Conservation (phyloP, 35 echinoderm and acorn worm species). For the Eucidaris tribuloides region DNA sequence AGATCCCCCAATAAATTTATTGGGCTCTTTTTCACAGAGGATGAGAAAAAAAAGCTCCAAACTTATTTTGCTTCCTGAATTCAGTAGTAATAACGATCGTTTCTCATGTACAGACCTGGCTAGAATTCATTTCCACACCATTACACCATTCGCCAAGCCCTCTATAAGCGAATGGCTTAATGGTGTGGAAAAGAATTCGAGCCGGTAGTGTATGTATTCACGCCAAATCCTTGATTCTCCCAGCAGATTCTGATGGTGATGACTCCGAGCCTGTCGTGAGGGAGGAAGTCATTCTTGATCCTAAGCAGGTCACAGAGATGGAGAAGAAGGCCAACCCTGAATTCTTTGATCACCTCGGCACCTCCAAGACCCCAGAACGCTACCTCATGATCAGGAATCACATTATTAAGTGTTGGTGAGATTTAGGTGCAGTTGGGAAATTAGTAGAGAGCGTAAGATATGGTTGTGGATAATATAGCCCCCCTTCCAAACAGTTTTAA, state of each 20-base stretch:
- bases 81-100: neutral
- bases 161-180: too few species aligned
- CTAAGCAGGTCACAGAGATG: neutral
- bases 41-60: neutral
- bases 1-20: too few species aligned
- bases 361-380: slow-evolving; percentile 44
- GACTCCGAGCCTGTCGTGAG: neutral
- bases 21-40: neutral
- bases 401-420: slow-evolving; percentile 54
- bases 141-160: too few species aligned
- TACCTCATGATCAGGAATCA: slow-evolving; percentile 71
- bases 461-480: too few species aligned
- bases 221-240: neutral
- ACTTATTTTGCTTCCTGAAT: neutral
- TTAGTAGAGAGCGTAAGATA: too few species aligned
- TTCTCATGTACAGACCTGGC: too few species aligned
- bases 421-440: too few species aligned
- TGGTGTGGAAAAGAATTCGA: too few species aligned
- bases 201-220: neutral
- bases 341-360: slow-evolving; percentile 33
- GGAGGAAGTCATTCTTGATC: slow-evolving; percentile 17
- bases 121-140: too few species aligned
- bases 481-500: too few species aligned
- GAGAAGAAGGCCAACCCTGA: slow-evolving; percentile 28
- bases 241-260: neutral